These are phyloP conservation scores for Sialia sialis DNA, from an alignment of 2,113 vertebrate species.

Conservation along the genomic window DNA sequence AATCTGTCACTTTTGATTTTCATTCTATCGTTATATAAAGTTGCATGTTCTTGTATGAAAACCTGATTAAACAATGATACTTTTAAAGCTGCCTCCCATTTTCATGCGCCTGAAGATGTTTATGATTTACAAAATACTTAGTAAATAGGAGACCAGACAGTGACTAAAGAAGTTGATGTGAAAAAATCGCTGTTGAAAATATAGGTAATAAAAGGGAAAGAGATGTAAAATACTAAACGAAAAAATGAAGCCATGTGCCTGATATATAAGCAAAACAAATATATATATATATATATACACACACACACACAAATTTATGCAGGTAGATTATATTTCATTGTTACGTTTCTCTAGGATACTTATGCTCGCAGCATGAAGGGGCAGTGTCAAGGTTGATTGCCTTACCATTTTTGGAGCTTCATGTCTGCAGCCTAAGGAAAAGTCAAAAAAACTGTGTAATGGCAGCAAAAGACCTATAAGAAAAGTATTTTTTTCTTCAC, in stretches of 20 bases:
- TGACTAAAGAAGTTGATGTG: accelerated
- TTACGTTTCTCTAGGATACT: background rate
- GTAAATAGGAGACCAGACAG: background rate
- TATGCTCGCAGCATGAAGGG: background rate
- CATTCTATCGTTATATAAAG: background rate
- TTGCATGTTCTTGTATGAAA: background rate
- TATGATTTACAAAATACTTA: background rate
- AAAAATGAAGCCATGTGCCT: background rate
- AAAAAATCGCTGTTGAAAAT: background rate
- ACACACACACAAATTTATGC: background rate
- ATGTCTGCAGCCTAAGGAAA: background rate
- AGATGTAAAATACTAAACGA: background rate
- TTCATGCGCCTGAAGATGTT: background rate
- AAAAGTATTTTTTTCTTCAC: background rate
- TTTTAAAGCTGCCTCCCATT: background rate
- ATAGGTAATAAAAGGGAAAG: background rate
- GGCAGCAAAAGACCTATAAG: background rate
- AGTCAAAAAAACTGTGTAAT: background rate
- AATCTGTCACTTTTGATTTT: background rate
- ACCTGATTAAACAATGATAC: background rate
- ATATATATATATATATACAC: too few relatives aligned
- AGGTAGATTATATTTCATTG: background rate
- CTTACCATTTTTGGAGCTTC: background rate
- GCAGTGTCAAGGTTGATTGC: background rate
- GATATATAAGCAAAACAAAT: background rate